Conservation (phyloP, 2,888 invertebrate genomes). For the Hyppa rectilinea region DNA sequence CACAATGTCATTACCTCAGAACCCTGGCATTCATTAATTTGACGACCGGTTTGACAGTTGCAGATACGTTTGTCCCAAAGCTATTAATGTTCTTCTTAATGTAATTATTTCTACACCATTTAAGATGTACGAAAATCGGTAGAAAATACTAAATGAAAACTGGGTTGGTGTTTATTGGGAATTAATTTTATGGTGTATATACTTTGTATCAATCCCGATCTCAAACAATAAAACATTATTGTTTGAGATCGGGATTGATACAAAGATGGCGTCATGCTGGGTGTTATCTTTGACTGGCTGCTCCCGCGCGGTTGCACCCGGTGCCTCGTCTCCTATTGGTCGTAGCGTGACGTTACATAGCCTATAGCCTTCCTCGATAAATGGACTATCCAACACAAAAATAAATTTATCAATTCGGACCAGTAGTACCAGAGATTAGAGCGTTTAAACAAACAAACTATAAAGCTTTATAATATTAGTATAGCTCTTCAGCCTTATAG, state of each 20-base stretch:
- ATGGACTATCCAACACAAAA: too few species aligned
- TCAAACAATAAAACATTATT: too few species aligned
- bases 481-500: too few species aligned
- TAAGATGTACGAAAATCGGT: constrained; percentile 62
- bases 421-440: too few species aligned
- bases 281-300: too few species aligned
- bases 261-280: constrained; percentile 10
- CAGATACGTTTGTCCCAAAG: constrained; percentile 79
- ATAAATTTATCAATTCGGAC: too few species aligned
- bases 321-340: too few species aligned
- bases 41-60: constrained; percentile 83
- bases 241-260: background rate
- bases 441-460: too few species aligned
- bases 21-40: constrained; percentile 83
- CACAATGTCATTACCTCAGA: constrained; percentile 81
- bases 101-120: constrained; percentile 85
- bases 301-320: too few species aligned
- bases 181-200: background rate
- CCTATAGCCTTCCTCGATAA: too few species aligned
- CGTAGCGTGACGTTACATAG: too few species aligned
- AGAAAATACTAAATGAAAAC: background rate
- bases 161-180: constrained; percentile 19
- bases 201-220: background rate
- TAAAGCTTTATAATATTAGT: too few species aligned
- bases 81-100: constrained; percentile 76